phyloP scores from a whole-genome alignment of 2,888 invertebrate species.

The Alitta virens region DNA sequence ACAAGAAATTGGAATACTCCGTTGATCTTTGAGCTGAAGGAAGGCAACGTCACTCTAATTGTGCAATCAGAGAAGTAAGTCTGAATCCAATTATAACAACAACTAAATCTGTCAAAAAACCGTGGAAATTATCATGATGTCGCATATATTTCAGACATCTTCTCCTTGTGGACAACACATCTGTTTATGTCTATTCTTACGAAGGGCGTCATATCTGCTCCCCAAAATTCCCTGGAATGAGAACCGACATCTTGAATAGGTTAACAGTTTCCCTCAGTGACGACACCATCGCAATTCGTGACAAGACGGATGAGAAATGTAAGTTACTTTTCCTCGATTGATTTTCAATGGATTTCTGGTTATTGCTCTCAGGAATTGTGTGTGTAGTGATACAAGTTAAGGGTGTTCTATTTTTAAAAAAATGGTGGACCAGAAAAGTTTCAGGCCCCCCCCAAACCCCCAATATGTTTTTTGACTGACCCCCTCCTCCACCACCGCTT shows the following conservation, averaged over 20 bases:
- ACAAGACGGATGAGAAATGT: slow-evolving; percentile 81
- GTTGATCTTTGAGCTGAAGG: slow-evolving; percentile 87
- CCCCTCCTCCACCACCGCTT: no score
- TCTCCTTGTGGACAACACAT: slow-evolving; percentile 80
- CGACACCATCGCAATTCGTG: slow-evolving; percentile 82
- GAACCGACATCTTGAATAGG: slow-evolving; percentile 76
- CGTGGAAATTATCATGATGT: no score
- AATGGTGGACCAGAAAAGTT: no score
- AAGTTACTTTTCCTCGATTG: slow-evolving; percentile 32
- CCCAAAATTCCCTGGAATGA: slow-evolving; percentile 77
- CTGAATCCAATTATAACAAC: no score
- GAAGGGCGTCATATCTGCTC: slow-evolving; percentile 84
- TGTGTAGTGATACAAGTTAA: no score
- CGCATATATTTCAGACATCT: slow-evolving; percentile 68
- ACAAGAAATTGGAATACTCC: slow-evolving; percentile 94
- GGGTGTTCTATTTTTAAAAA: no score
- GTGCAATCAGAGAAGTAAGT: slow-evolving; percentile 77
- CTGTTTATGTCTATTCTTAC: slow-evolving; percentile 85
- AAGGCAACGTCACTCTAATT: slow-evolving; percentile 78
- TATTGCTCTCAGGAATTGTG: no score
- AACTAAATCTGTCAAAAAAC: no score
- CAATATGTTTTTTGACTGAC: no score
- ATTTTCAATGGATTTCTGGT: no score
- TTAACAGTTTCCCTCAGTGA: slow-evolving; percentile 79
- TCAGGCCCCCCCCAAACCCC: no score